Conservation (phyloP, 2,888 invertebrate species). For the Resseliella maxima region DNA sequence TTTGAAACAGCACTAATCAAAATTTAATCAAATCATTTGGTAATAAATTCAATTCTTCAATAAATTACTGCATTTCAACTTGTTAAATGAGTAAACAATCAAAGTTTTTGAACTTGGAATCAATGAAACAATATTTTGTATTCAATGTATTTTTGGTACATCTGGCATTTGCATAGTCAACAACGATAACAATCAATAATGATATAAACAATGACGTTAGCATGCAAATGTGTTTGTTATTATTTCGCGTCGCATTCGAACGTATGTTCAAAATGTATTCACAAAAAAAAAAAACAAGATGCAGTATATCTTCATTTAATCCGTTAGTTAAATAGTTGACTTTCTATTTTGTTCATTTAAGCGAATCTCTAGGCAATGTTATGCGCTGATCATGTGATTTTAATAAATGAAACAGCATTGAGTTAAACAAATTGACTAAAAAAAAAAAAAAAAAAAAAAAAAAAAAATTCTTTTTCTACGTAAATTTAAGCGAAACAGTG, state of each 20-base stretch:
- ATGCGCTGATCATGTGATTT: background rate
- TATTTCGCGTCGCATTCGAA: background rate
- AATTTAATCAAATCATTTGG: background rate
- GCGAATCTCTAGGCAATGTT: background rate
- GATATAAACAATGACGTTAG: background rate
- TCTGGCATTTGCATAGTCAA: background rate
- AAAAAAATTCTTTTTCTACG: background rate
- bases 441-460: background rate
- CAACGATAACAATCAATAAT: slow-evolving; percentile 2
- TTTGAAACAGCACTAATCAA: too few relatives aligned
- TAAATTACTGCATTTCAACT: background rate
- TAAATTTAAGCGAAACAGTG: too few relatives aligned
- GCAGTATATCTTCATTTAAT: background rate
- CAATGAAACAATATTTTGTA: background rate
- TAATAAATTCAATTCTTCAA: background rate
- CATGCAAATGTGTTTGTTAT: background rate
- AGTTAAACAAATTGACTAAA: background rate
- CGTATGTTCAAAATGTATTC: background rate
- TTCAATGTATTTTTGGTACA: background rate
- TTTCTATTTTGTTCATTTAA: background rate
- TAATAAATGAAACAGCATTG: background rate
- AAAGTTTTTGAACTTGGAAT: background rate
- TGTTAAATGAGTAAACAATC: background rate
- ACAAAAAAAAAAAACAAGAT: background rate
- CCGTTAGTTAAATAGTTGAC: background rate